These are phyloP conservation scores for Rugalucina vietnamica DNA, from an alignment of 2,888 invertebrate species.

Conservation along the genomic window DNA sequence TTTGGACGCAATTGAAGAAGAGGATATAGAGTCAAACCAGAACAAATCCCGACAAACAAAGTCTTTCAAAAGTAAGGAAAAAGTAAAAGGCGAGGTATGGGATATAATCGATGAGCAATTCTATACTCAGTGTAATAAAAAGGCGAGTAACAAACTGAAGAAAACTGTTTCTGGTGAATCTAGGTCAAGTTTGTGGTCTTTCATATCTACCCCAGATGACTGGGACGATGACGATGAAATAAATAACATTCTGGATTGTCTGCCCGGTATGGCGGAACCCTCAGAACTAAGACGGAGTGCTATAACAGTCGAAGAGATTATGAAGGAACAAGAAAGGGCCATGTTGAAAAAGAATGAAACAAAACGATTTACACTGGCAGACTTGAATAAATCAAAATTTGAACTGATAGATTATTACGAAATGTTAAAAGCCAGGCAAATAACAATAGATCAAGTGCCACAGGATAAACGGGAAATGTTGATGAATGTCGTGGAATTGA, in stretches of 20 bases:
- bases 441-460: constrained; percentile 62
- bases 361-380: constrained; percentile 48
- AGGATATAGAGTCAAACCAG: constrained; percentile 64
- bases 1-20: constrained; percentile 68
- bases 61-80: constrained; percentile 43
- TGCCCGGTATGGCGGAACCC: constrained; percentile 70
- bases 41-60: not conserved
- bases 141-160: constrained; percentile 59
- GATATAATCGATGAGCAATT: constrained; percentile 66
- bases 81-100: constrained; percentile 61
- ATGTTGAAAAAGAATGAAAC: constrained; percentile 18
- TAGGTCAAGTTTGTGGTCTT: constrained; percentile 69
- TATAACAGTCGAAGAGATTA: constrained; percentile 59
- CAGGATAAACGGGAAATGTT: constrained; percentile 61
- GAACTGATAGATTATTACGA: constrained; percentile 71
- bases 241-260: constrained; percentile 68
- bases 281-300: constrained; percentile 48
- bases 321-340: constrained; percentile 55
- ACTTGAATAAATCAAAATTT: constrained; percentile 60
- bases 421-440: constrained; percentile 62
- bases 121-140: constrained; percentile 64
- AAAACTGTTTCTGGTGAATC: constrained; percentile 69
- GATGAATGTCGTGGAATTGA: constrained; percentile 56
- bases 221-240: constrained; percentile 62
- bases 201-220: constrained; percentile 67